Percentiles rank a stretch among this genome's conserved stretches.
These are phyloP conservation scores for Drosophila auraria DNA, from an alignment of 1,140 invertebrate genomes.

Conservation along the genomic window DNA sequence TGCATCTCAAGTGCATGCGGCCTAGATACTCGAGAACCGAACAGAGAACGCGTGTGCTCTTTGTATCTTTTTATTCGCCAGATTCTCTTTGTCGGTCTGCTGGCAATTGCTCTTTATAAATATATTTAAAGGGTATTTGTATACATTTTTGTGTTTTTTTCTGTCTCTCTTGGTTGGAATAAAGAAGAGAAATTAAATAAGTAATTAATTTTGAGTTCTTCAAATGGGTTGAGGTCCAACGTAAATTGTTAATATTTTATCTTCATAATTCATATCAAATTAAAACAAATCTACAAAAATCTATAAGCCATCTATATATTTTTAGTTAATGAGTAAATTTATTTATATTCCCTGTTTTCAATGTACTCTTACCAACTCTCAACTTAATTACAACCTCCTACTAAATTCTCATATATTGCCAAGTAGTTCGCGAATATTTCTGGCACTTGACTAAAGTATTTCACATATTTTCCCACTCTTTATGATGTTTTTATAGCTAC, in stretches of 20 bases:
- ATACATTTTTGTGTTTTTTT: not conserved
- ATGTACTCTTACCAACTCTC: not conserved
- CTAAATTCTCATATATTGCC: not conserved
- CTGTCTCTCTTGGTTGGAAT: not conserved
- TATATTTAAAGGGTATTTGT: not conserved
- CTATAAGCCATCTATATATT: too few relatives aligned
- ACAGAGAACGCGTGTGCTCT: not conserved
- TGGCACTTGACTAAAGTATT: slow-evolving; percentile 27
- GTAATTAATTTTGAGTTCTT: not conserved
- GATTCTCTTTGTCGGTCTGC: slow-evolving; percentile 12
- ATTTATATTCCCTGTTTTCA: too few relatives aligned
- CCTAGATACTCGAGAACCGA: slow-evolving; percentile 12
- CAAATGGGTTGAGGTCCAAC: too few relatives aligned
- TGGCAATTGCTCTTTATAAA: not conserved
- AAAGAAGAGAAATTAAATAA: not conserved
- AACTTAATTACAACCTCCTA: slow-evolving; percentile 11
- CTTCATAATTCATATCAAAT: too few relatives aligned
- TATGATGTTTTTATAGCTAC: slow-evolving; percentile 42
- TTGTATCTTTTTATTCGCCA: not conserved
- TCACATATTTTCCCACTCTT: slow-evolving; percentile 42
- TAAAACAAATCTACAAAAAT: too few relatives aligned
- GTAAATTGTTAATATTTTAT: too few relatives aligned
- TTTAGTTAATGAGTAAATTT: too few relatives aligned
- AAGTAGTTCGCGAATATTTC: slow-evolving; percentile 27
- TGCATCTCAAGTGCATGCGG: slow-evolving; percentile 71